Base-by-base conservation (phyloP, 1,140 invertebrate species). In the Harpegnathos saltator region DNA sequence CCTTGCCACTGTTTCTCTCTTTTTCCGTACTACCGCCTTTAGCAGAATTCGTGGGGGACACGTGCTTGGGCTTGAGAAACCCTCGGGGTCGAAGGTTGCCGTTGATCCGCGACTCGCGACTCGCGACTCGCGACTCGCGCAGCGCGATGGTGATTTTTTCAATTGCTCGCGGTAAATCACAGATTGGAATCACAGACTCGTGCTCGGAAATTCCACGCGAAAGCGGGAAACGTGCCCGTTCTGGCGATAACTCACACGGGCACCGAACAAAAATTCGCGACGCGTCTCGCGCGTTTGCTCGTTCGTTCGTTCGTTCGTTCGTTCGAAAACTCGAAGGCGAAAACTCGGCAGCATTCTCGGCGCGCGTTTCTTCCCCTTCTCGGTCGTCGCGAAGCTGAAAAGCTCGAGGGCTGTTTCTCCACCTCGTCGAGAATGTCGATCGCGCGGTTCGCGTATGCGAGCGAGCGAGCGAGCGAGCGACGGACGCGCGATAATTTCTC, bases 31-130 rank as follows among this genome's bases (percentile, higher is more conserved):
- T n/a, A 33, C 52, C 38, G 9, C 14, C 66, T 80, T 80, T 71
- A 33, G 59, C 80, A 73, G 85, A 87, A 87, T 86, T 78, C 85
- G 54, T 52, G 75, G 72, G 73, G 82, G 71, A 82, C 68, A 22
- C 38, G 24, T 33, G 15, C 29, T 24, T n/a, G n/a, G n/a, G n/a
- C n/a, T 38, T 65, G 54, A 59, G 48, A 59, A 69, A 71, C 75
- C 38, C 9, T 44, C 24, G 52, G 38, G 72, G 71, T 86, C 77
- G 72, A 56, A 65, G 58, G 48, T 63, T 22, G 33, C 29, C 62
- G 56, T 63, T 61, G 19, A 50, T 33, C 19, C 59, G 26, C 14
- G n/a, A 75, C 56, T 87, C 50, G 50, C 72, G 24, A 17, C 61
- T n/a, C 59, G 26, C 14, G n/a, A 75, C 56, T 87, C 50, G 50